Base-by-base conservation (phyloP, 2,888 invertebrate genomes). In the Lithophane ornitopus region DNA sequence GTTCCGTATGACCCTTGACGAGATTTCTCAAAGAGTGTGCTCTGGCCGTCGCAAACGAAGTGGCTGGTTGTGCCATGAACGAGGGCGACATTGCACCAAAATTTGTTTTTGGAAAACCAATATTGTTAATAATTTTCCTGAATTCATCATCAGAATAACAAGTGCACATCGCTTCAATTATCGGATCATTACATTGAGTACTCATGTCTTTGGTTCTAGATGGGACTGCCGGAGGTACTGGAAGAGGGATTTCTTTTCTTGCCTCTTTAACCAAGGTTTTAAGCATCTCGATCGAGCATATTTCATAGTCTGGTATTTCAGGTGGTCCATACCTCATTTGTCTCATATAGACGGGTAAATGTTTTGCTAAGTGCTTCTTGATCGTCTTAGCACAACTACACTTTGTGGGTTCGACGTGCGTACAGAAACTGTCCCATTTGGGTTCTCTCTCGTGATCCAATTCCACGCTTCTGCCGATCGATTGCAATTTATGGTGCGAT, bases 331-430 rank as follows among this genome's bases (percentile, higher is more conserved):
- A 95, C 22, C 56, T 75, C 8, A 95, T 95, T 88, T 87, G 91
- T 26, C 89, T 93, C 96, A 96, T 96, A 75, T 96, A 96, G 1
- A 91, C 82, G 2, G 96, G 96, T 54, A 96, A 82, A 85, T 95
- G 91, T 70, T 95, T 93, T n/a, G 86, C 54, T 62, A 95, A 90
- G 87, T 93, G 91, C 81, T 95, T 95, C 82, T 94, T 95, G 3
- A 91, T 92, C 59, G 70, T 87, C 86, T 92, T 94, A 7, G 88
- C 84, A 84, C 96, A 95, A 61, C 85, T 84, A 70, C 95, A 96
- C 70, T 84, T 91, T 61, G 85, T 90, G 3, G 95, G 91, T 49
- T 89, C 77, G 2, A 95, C 78, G 69, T 91, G 93, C 58, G 92
- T 78, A 63, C 94, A 85, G 81, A 93, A 96, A 71, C 93, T 94